Conservation (phyloP, 2,797 vertebrate species). For the Alauda arvensis region DNA sequence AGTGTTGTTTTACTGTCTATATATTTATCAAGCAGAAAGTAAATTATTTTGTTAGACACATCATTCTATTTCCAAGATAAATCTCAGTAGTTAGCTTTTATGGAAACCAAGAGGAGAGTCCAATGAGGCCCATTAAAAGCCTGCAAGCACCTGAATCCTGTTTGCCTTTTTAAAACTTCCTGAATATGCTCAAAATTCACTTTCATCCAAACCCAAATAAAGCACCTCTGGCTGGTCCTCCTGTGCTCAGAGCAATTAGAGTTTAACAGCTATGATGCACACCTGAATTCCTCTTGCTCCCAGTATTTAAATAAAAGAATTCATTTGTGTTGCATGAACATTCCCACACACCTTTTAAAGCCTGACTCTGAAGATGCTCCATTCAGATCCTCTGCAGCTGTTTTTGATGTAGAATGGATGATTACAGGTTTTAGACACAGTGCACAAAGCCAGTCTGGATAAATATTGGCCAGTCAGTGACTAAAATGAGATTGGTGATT, state of each 20-base stretch:
- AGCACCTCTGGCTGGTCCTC: constrained; percentile 30
- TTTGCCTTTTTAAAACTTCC: constrained; percentile 63
- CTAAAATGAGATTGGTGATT: neutral
- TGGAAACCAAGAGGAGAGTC: constrained; percentile 62
- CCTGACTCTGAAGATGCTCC: neutral
- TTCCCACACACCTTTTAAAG: neutral
- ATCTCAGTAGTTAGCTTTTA: constrained; percentile 60
- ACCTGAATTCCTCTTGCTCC: constrained; percentile 25
- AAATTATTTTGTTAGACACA: constrained; percentile 61
- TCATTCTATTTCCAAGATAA: constrained; percentile 66
- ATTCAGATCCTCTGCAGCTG: neutral
- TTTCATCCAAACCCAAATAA: constrained; percentile 62
- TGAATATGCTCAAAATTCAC: constrained; percentile 56
- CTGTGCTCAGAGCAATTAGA: constrained; percentile 56
- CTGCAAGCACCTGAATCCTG: constrained; percentile 50
- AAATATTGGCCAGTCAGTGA: neutral
- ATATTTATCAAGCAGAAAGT: constrained; percentile 70
- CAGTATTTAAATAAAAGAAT: constrained; percentile 9
- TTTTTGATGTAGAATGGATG: neutral
- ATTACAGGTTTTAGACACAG: neutral
- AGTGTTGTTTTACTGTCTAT: constrained; percentile 67
- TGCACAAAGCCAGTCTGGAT: neutral
- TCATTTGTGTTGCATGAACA: neutral
- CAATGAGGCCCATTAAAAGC: constrained; percentile 52
- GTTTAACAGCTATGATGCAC: constrained; percentile 25